Evolutionary conservation across 2,888 invertebrate species (phyloP), one percentile per base, ranked within the genome.

Genomic region (Reticulitermes lucifugus): DNA sequence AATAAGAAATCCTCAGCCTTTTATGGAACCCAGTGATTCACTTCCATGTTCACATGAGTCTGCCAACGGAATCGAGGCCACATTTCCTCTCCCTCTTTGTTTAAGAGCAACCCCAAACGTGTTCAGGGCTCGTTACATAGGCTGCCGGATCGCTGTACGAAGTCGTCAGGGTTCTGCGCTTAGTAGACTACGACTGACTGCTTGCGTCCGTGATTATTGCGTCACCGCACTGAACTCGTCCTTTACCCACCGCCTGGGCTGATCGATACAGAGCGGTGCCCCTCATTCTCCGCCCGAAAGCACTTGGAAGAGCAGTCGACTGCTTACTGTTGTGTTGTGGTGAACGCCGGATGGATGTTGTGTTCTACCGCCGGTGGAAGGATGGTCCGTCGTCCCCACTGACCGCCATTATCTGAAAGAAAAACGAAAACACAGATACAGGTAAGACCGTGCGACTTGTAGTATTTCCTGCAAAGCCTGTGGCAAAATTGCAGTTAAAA

Each of bases 191-290:
- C 18, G 18, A 55, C 18, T 55, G 55, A 55, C 18, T 55, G 55
- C 55, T 55, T 55, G 7, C 55, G 18, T 55, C 55, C 14, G 55
- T 55, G n/a, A 29, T 70, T 41, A 29, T 73, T 41, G 29, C 77
- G 21, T 77, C 77, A 46, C 77, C 77, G 46, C 77, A 46, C 46
- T 77, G 41, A 79, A 12, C 77, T 73, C 51, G 84, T 55, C 84
- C 84, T 79, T 84, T 79, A 84, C 84, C 84, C 46, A 84, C 79
- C 82, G 84, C 83, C 84, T 59, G 84, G 79, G 77, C 84, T 84
- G 84, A 84, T 84, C 86, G 84, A 84, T 84, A 86, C 84, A 77
- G 22, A 73, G 46, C 46, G 51, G n/a, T 25, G n/a, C 25, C 35
- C 46, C 46, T 46, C 46, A 46, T 46, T 12, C 46, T 12, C 46